A percentile compares a stretch with the other conserved stretches of the same genome.
Evolutionary conservation across 2,888 invertebrate genomes (phyloP).

Genomic region (Netelia inedita): DNA sequence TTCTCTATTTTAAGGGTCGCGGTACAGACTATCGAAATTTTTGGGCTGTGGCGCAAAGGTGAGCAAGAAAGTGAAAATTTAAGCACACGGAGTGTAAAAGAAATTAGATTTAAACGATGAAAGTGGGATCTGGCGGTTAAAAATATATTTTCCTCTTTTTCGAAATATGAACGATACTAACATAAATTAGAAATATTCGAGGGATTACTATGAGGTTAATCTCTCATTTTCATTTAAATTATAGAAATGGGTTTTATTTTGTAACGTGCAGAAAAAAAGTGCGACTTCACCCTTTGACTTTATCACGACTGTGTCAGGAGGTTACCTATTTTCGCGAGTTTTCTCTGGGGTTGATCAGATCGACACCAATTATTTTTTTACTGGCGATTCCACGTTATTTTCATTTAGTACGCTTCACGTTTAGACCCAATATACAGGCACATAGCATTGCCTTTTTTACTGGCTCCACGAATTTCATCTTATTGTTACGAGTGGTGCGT

Average conservation of each 20-base stretch:
- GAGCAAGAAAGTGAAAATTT: not conserved
- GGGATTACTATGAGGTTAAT: too few relatives aligned
- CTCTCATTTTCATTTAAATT: too few relatives aligned
- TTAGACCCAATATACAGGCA: not conserved
- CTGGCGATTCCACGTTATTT: not conserved
- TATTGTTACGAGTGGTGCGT: constrained; percentile 37
- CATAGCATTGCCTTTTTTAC: constrained; percentile 11
- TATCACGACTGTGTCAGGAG: not conserved
- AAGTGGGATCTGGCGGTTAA: too few relatives aligned
- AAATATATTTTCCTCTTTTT: too few relatives aligned
- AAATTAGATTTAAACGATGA: too few relatives aligned
- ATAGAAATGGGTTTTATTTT: not conserved
- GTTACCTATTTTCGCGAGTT: not conserved
- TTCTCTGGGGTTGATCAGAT: not conserved
- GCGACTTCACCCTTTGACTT: not conserved
- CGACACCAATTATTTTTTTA: not conserved
- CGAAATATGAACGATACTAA: too few relatives aligned
- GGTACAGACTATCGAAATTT: not conserved
- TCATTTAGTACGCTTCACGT: too few relatives aligned
- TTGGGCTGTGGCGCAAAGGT: not conserved
- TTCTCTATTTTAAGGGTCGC: constrained; percentile 6
- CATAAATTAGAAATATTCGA: too few relatives aligned
- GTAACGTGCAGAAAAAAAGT: not conserved
- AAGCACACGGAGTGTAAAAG: not conserved
- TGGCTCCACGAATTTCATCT: constrained; percentile 38